Conservation (phyloP, 2,113 vertebrate genomes). For the Gyps fulvus region DNA sequence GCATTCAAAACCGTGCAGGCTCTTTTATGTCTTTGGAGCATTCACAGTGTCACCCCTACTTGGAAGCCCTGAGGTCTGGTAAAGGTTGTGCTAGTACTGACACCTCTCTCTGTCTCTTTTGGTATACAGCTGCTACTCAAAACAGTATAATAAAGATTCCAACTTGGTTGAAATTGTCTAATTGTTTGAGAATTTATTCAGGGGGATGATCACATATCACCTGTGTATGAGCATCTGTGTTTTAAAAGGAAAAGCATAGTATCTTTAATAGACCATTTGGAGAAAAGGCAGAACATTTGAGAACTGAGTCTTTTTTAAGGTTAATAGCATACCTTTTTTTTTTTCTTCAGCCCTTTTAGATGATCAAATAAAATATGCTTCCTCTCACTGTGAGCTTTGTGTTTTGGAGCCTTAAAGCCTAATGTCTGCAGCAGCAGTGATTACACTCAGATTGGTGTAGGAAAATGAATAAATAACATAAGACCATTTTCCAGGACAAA, state of each 20-base stretch:
- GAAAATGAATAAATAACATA: background rate
- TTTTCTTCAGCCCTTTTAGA: background rate
- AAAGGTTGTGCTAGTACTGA: background rate
- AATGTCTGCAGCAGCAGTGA: background rate
- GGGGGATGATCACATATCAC: background rate
- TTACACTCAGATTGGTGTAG: background rate
- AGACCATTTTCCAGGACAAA: background rate
- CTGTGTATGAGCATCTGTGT: background rate
- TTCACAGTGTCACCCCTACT: background rate
- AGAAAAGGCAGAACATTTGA: background rate
- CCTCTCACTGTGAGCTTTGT: background rate
- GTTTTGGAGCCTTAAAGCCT: background rate
- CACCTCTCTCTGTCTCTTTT: background rate
- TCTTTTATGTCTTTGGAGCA: background rate
- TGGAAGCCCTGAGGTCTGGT: background rate
- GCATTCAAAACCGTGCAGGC: background rate
- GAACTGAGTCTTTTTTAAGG: background rate
- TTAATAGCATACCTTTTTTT: background rate
- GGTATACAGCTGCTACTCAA: background rate
- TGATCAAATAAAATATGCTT: background rate
- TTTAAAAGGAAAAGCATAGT: background rate
- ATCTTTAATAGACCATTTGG: background rate
- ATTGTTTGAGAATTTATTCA: background rate
- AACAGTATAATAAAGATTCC: background rate
- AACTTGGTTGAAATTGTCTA: background rate